Evolutionary conservation across 2,113 vertebrate genomes (phyloP).

Genomic region (Sprattus sprattus): DNA sequence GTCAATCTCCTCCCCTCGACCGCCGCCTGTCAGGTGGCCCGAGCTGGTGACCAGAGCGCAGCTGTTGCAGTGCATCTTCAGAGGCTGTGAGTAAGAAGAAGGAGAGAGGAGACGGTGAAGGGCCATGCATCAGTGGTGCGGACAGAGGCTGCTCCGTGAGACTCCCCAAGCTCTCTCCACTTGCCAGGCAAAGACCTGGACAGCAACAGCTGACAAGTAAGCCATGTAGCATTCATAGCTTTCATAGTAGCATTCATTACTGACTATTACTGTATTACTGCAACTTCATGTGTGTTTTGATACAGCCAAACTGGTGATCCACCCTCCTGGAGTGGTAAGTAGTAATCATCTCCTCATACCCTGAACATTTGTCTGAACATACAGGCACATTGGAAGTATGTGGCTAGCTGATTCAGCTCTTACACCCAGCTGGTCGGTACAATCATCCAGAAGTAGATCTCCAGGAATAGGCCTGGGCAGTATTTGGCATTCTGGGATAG

Average conservation of each 20-base stretch:
- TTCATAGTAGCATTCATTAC: background rate
- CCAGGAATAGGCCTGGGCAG: background rate
- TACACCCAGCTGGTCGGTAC: background rate
- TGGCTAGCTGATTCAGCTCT: background rate
- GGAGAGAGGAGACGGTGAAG: background rate
- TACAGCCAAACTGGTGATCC: too few relatives aligned
- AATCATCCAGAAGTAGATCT: background rate
- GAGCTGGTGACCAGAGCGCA: conserved; percentile 95
- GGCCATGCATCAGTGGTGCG: background rate
- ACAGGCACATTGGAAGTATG: background rate
- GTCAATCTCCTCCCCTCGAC: conserved; percentile 83
- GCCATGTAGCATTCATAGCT: too few relatives aligned
- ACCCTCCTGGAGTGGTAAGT: background rate
- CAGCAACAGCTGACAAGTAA: too few relatives aligned
- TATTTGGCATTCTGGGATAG: background rate
- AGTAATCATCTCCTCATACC: background rate
- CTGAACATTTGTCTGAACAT: background rate
- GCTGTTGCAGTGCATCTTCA: conserved; percentile 88
- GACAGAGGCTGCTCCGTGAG: background rate
- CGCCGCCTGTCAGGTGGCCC: conserved; percentile 84
- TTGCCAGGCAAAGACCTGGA: too few relatives aligned
- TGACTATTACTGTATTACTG: background rate
- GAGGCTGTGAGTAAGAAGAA: conserved; percentile 70
- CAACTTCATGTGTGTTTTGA: background rate
- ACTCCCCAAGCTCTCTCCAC: background rate